Evolutionary conservation across 2,888 invertebrate genomes (phyloP), one percentile per base, ranked within the genome.

Genomic region (Plagiodera versicolora): DNA sequence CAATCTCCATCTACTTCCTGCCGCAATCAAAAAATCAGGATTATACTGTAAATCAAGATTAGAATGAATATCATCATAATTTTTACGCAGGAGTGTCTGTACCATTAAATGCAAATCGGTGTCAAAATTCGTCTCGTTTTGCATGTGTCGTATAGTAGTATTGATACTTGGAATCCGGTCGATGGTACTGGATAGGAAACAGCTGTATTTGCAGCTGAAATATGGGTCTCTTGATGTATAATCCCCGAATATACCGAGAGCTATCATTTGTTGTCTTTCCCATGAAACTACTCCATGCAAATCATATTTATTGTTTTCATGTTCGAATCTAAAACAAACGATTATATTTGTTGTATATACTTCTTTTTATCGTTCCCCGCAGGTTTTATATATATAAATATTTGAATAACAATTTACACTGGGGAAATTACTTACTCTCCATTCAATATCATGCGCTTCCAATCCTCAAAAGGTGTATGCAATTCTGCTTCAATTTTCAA

Each of bases 1-100:
- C 1, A 91, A 69, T 11, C 84, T 82, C 92, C 92, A 92, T 0
- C 84, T 82, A 1, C 91, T 92, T 70, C 86, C 87, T 6, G 90
- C 80, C 77, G 87, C 85, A 53, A 91, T 85, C 0, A 85, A 76
- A 47, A 89, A 88, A 58, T 87, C 85, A 46, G 89, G 88, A 67
- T 87, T 83, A 74, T 88, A 88, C 83, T 87, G 80, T 49, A 84
- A 79, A 24, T 14, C 32, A 60, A 57, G 16, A 10, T 32, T 11
- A 11, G 11, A 9, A 32, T 32, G 18, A 28, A 53, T 28, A 16
- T 24, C 35, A 30, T 44, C 39, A 50, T 20, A 17, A 5, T 24
- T 5, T 24, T 3, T 24, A 24, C 24, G 3, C 24, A 24, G 4
- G 24, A 24, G 4, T 24, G 3, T 24, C 24, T 32, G 45, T 47